Percentiles rank a stretch among this genome's conserved stretches.
These are phyloP conservation scores for Sphenodon punctatus DNA, from an alignment of 2,797 vertebrate species.

Conservation along the genomic window DNA sequence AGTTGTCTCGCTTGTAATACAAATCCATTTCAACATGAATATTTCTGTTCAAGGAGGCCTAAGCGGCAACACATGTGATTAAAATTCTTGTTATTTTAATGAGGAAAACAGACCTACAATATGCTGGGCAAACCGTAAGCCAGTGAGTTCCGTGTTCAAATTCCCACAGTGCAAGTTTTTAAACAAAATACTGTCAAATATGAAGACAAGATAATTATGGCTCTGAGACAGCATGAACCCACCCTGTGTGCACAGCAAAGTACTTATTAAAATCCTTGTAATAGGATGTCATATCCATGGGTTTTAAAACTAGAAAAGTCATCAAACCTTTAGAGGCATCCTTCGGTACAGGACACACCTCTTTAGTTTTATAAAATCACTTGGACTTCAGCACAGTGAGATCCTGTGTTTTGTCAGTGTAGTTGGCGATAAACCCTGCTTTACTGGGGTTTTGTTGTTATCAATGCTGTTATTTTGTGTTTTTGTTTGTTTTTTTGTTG, in stretches of 20 bases:
- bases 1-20: not conserved
- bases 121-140: slow-evolving; percentile 57
- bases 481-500: not conserved
- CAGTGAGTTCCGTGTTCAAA: slow-evolving; percentile 59
- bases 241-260: slow-evolving; percentile 67
- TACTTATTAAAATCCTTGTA: slow-evolving; percentile 79
- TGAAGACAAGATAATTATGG: slow-evolving; percentile 81
- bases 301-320: slow-evolving; percentile 73
- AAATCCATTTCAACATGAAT: not conserved
- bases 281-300: slow-evolving; percentile 74
- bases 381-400: not conserved
- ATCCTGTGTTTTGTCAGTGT: not conserved
- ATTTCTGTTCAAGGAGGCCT: slow-evolving; percentile 39
- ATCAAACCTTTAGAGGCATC: slow-evolving; percentile 59
- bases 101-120: slow-evolving; percentile 62
- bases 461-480: too few relatives aligned
- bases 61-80: slow-evolving; percentile 59
- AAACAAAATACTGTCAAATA: slow-evolving; percentile 77
- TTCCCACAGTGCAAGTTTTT: slow-evolving; percentile 71
- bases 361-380: not conserved
- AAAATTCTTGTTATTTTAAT: slow-evolving; percentile 68
- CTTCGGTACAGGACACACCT: slow-evolving; percentile 15
- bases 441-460: not conserved
- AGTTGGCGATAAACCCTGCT: not conserved
- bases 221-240: slow-evolving; percentile 72